These are phyloP conservation scores for Nomada flava DNA, from an alignment of 2,888 invertebrate species.

Conservation along the genomic window DNA sequence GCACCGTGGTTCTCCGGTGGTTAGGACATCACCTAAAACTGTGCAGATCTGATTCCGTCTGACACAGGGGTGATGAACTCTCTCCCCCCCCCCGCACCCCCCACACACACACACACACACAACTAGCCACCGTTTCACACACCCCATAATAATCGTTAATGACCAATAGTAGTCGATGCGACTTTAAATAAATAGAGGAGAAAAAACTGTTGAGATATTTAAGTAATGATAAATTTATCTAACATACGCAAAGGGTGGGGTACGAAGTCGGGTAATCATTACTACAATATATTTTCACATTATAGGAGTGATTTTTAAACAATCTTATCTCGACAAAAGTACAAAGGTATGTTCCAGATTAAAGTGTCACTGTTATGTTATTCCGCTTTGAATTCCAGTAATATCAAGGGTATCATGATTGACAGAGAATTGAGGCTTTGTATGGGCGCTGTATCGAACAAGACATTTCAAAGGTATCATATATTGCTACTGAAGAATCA, in stretches of 20 bases:
- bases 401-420: background rate
- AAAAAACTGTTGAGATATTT: too few relatives aligned
- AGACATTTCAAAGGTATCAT: background rate
- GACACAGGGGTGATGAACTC: too few relatives aligned
- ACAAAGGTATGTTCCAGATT: constrained; percentile 10
- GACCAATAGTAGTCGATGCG: too few relatives aligned
- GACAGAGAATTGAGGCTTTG: background rate
- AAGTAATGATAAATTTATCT: background rate
- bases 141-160: too few relatives aligned
- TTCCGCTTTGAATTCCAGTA: background rate
- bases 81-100: too few relatives aligned
- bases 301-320: background rate
- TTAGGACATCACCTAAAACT: too few relatives aligned
- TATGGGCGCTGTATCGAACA: background rate
- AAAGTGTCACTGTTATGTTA: background rate
- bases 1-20: too few relatives aligned
- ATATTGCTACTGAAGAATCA: background rate
- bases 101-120: too few relatives aligned
- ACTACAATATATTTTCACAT: background rate
- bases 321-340: constrained; percentile 1
- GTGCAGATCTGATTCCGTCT: too few relatives aligned
- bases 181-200: too few relatives aligned
- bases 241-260: background rate
- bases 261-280: background rate
- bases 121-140: too few relatives aligned